Percentiles rank a stretch among this genome's conserved stretches.
Conservation (phyloP, 2,797 vertebrate genomes). For the Protosalanx chinensis region DNA sequence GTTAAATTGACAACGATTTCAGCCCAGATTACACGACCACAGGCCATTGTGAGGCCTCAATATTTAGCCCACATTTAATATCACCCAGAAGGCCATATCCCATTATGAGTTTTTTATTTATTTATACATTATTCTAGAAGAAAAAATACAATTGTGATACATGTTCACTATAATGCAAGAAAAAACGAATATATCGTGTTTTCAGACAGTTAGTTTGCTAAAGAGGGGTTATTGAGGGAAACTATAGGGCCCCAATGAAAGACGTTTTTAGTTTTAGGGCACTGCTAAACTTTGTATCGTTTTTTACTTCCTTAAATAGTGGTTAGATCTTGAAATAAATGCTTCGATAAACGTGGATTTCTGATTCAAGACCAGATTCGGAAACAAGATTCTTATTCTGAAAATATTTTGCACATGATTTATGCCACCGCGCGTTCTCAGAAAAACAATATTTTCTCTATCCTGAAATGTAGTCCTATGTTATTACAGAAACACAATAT, state of each 20-base stretch:
- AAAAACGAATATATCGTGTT: not conserved
- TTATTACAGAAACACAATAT: not conserved
- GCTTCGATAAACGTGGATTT: too few species aligned
- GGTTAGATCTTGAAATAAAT: too few species aligned
- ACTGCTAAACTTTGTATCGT: too few species aligned
- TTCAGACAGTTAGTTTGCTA: conserved; percentile 13
- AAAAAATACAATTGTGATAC: too few species aligned
- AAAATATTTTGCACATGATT: not conserved
- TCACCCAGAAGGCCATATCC: not conserved
- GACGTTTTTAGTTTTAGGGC: too few species aligned
- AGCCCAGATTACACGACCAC: not conserved
- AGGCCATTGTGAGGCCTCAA: not conserved
- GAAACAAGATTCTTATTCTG: too few species aligned
- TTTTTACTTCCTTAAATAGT: too few species aligned
- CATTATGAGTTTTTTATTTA: not conserved
- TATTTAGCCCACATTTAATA: too few species aligned
- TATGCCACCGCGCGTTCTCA: not conserved
- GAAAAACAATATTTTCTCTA: not conserved
- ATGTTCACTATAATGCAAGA: too few species aligned
- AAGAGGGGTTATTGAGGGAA: conserved; percentile 11
- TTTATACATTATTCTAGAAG: conserved; percentile 1
- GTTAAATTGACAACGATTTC: conserved; percentile 1
- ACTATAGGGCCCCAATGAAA: not conserved
- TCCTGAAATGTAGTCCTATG: too few species aligned
- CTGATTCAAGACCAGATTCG: too few species aligned